Evolutionary conservation across 2,797 vertebrate species (phyloP), one percentile per base, ranked within the genome.

Genomic region (Enteromius unitaeniatus): DNA sequence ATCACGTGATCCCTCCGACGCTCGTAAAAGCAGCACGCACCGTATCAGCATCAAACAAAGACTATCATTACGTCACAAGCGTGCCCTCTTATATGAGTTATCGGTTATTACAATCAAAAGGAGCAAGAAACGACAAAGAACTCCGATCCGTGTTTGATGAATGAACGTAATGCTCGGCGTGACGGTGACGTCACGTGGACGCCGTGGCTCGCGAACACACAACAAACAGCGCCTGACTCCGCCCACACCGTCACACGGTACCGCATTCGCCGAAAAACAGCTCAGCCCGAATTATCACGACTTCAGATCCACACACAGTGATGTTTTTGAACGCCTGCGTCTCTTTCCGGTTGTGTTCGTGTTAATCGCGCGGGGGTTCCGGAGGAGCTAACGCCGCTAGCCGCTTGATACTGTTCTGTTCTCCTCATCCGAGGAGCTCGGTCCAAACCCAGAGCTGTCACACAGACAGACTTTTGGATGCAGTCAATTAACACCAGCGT

Each of bases 401-500:
- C 73, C 51, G 73, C 5, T 82, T 72, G 11, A 68, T 78, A 45
- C 77, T 84, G 45, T 86, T 84, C 77, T 84, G 45, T 86, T 84
- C 82, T 85, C 77, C 34, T 42, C 34, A 53, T 19, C 62, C 28
- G 83, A 86, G 80, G 88, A n/a, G n/a, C n/a, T n/a, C n/a, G n/a
- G n/a, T 85, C 78, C 75, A 62, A 85, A 75, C 62, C 31, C 80
- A 31, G 67, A 65, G 40, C 60, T 58, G 58, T 53, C 51, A 42
- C 70, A 42, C 45, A 67, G 15, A 34, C 68, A 83, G 60, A 72
- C 76, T 82, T 79, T 82, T 86, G 88, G 83, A 90, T 90, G 89
- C 78, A 80, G 85, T 83, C 84, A 15, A 74, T 86, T 70, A 80
- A 86, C 83, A 62, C 68, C 67, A 79, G 64, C 65, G 78, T 53